A percentile compares a stretch with the other conserved stretches of the same genome.
These are phyloP conservation scores for Danio kyathit DNA, from an alignment of 2,797 vertebrate species.

Conservation along the genomic window DNA sequence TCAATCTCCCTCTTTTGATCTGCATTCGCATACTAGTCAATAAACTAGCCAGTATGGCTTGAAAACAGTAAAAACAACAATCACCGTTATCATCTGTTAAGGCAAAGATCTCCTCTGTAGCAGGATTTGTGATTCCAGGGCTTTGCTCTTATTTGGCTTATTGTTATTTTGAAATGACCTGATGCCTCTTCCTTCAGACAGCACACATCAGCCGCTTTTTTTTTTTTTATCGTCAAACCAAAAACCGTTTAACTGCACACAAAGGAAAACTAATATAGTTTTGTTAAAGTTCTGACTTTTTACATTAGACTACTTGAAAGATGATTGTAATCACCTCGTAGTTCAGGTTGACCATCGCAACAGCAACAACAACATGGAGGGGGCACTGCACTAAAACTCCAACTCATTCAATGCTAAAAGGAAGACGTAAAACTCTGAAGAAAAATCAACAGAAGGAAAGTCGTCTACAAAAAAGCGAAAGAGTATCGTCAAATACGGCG, in stretches of 20 bases:
- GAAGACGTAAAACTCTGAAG: constrained; percentile 83
- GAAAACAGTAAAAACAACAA: constrained; percentile 69
- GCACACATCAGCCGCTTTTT: constrained; percentile 27
- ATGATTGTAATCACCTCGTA: constrained; percentile 32
- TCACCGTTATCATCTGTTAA: constrained; percentile 75
- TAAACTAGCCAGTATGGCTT: constrained; percentile 78
- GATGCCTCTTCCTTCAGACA: constrained; percentile 48
- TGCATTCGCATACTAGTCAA: constrained; percentile 57
- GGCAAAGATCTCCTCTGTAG: constrained; percentile 74
- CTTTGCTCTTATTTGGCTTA: constrained; percentile 57
- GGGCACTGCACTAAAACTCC: constrained; percentile 48
- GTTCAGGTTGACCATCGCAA: constrained; percentile 2
- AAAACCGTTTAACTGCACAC: constrained; percentile 29
- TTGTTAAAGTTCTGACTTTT: constrained; percentile 26
- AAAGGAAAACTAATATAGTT: constrained; percentile 43
- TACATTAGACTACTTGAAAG: constrained; percentile 35
- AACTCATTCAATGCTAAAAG: constrained; percentile 72
- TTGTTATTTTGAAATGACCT: constrained; percentile 65
- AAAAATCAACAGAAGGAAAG: constrained; percentile 71
- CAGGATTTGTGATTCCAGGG: constrained; percentile 54
- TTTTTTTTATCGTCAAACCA: constrained; percentile 20
- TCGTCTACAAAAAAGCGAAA: constrained; percentile 54
- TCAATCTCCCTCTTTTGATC: constrained; percentile 47
- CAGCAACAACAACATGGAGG: constrained; percentile 28
- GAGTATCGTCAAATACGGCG: constrained; percentile 68